A percentile compares a stretch with the other conserved stretches of the same genome.
These are phyloP conservation scores for Hermodice carunculata DNA, from an alignment of 2,888 invertebrate genomes.

Conservation along the genomic window DNA sequence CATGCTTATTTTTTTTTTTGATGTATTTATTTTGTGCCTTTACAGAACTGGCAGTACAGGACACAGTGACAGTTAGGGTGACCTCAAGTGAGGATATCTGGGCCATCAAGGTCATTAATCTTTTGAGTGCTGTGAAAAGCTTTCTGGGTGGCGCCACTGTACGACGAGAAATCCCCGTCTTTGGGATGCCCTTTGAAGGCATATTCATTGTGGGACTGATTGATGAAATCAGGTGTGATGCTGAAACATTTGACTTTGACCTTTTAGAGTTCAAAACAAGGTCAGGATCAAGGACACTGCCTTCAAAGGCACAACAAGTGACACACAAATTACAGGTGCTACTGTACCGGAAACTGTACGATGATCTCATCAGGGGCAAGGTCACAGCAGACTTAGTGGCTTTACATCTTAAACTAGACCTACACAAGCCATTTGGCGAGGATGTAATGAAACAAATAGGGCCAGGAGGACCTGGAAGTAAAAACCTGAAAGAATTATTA, in stretches of 20 bases:
- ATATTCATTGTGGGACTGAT: conserved; percentile 61
- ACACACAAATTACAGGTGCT: conserved; percentile 59
- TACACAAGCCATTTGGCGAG: conserved; percentile 47
- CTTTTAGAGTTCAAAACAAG: conserved; percentile 61
- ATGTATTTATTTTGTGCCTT: background rate
- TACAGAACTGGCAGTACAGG: conserved; percentile 61
- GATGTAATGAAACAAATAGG: conserved; percentile 40
- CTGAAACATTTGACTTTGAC: conserved; percentile 51
- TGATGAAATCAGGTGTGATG: conserved; percentile 62
- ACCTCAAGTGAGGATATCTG: conserved; percentile 60
- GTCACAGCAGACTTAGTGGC: conserved; percentile 46
- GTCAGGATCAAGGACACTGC: conserved; percentile 35
- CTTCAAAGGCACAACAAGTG: conserved; percentile 51
- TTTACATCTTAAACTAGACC: conserved; percentile 48
- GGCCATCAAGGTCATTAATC: conserved; percentile 59
- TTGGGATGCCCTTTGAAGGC: conserved; percentile 60
- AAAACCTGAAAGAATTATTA: conserved; percentile 43
- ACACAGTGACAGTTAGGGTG: conserved; percentile 50
- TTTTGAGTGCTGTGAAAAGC: conserved; percentile 46
- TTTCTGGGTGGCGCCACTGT: conserved; percentile 48
- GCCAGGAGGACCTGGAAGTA: background rate
- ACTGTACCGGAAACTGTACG: conserved; percentile 62
- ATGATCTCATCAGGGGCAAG: conserved; percentile 57
- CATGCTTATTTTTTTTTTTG: too few relatives aligned
- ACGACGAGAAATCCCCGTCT: conserved; percentile 61